Evolutionary conservation across 35 echinoderm and acorn worm genomes (phyloP).

Genomic region (Apostichopus californicus): DNA sequence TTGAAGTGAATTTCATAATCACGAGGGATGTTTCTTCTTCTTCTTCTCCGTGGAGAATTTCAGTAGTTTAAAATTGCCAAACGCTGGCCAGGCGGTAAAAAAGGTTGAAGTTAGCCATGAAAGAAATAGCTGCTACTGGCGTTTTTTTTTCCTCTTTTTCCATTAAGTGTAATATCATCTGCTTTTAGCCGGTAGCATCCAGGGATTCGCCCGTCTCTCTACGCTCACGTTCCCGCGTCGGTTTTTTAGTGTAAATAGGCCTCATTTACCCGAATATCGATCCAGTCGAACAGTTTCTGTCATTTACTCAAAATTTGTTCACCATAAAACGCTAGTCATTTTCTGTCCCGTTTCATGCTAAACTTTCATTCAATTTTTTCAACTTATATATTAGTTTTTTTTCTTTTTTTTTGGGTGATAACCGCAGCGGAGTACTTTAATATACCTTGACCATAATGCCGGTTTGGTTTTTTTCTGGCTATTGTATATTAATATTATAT

Average conservation of each 20-base stretch:
- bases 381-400: too few species aligned
- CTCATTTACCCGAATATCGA: constrained; percentile 47
- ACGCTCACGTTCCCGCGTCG: constrained; percentile 19
- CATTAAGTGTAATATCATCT: constrained; percentile 50
- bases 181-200: constrained; percentile 52
- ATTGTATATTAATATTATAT: too few species aligned
- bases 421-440: too few species aligned
- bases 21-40: not conserved
- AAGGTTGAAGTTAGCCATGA: constrained; percentile 15
- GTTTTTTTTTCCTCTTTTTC: not conserved
- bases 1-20: not conserved
- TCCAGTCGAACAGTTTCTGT: constrained; percentile 12
- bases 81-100: not conserved
- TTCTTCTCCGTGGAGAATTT: not conserved
- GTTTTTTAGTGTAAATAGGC: constrained; percentile 48
- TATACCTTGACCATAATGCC: too few species aligned
- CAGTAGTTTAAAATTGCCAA: not conserved
- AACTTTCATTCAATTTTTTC: constrained; percentile 13
- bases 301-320: constrained; percentile 34
- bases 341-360: not conserved
- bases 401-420: too few species aligned
- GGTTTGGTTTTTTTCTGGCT: too few species aligned
- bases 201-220: constrained; percentile 41
- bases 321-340: constrained; percentile 40
- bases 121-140: constrained; percentile 18